Conservation (phyloP, 2,888 invertebrate species). For the Aphidius colemani region DNA sequence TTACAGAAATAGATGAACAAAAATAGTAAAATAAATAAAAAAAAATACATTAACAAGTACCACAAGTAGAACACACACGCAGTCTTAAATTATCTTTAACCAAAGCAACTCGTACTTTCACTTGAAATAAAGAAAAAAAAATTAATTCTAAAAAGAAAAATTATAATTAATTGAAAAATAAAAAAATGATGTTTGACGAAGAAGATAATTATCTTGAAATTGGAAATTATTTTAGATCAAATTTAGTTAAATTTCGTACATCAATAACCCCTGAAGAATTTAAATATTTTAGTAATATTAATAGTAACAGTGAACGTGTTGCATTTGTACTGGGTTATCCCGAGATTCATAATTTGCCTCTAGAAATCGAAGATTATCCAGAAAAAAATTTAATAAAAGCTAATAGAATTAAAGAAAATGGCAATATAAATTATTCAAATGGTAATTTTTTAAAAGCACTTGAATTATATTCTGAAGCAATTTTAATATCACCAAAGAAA, state of each 20-base stretch:
- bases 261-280: constrained; percentile 65
- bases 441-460: constrained; percentile 74
- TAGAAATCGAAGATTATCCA: constrained; percentile 63
- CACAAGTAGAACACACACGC: too few species aligned
- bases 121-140: too few species aligned
- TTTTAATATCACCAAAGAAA: constrained; percentile 70
- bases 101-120: too few species aligned
- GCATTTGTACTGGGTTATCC: constrained; percentile 64
- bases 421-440: constrained; percentile 74
- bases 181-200: constrained; percentile 34
- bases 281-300: constrained; percentile 68
- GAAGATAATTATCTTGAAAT: constrained; percentile 42
- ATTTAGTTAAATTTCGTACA: constrained; percentile 60
- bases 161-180: background rate
- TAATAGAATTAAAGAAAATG: constrained; percentile 70
- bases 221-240: constrained; percentile 47
- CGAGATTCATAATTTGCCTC: constrained; percentile 60
- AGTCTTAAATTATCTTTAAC: too few species aligned
- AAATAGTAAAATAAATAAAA: constrained; percentile 36
- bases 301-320: constrained; percentile 70
- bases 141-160: too few species aligned
- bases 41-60: background rate
- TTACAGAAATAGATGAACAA: constrained; percentile 38
- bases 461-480: constrained; percentile 71
- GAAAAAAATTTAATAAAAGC: constrained; percentile 68